Base-by-base conservation (phyloP, 2,113 vertebrate genomes). In the Probosciger aterrimus region DNA sequence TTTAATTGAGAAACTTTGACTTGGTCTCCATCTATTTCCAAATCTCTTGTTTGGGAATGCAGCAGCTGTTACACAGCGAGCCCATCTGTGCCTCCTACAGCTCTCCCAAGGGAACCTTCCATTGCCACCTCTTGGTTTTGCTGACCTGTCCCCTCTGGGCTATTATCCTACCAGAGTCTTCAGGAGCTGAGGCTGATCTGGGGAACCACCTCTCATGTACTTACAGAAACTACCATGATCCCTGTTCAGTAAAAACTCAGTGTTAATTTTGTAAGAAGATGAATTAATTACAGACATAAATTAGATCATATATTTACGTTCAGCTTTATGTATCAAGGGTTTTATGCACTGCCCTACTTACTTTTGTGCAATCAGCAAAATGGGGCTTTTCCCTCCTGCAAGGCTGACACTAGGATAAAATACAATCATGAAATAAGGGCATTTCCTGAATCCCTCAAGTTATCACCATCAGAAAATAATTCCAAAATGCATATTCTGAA, bases 1-100 rank as follows among this genome's bases (percentile, higher is more conserved):
- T 86, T 94, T 90, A 82, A 95, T 67, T 59, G 75, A 83, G 55
- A 77, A 95, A 86, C 50, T 83, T 86, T 10, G 20, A 31, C 77
- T 57, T 64, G 31, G 47, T 76, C 90, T 94, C 52, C 57, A 50
- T 74, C 76, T 88, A 64, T 60, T 93, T 93, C 82, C 43, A 44
- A 75, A 81, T n/a, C 49, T 84, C 84, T 73, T 88, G 44, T 76
- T 96, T 65, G 43, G 22, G 80, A 86, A 82, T 57, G 59, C 9
- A 82, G 80, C 74, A 86, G 81, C 73, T 86, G 69, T n/a, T 59
- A 49, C n/a, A n/a, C 71, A 27, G 22, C 69, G 28, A 77, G 46
- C 37, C 50, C 55, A 18, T 12, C 28, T 1, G 0, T 74, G 59
- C 69, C 57, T 47, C 87, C 52, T 30, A 46, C 55, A 18, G 31